Conservation (phyloP, 1,140 invertebrate species). For the Bombus confusus region DNA sequence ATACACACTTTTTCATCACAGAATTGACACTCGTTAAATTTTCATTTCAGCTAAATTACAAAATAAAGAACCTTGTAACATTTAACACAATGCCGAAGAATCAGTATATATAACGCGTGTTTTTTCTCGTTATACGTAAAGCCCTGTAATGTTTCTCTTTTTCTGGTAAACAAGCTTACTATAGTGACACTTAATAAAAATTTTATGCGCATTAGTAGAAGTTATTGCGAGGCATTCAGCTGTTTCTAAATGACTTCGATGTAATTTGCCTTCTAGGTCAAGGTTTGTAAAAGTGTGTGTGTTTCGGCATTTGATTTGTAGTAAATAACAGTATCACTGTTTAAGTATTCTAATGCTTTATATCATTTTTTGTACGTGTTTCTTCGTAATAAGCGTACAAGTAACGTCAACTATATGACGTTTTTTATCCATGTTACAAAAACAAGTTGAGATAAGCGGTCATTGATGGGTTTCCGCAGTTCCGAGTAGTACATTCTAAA, state of each 20-base stretch:
- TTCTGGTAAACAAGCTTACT: not conserved
- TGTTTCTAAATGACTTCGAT: constrained; percentile 66
- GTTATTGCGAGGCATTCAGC: constrained; percentile 22
- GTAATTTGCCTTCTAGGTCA: constrained; percentile 67
- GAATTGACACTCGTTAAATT: not conserved
- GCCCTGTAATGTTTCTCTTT: not conserved
- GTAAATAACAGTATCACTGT: constrained; percentile 40
- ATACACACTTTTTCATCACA: not conserved
- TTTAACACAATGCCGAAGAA: not conserved
- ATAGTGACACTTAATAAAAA: not conserved
- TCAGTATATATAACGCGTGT: not conserved
- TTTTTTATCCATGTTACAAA: not conserved
- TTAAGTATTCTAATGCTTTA: not conserved
- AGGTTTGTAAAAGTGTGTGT: constrained; percentile 41
- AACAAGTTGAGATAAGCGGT: constrained; percentile 4
- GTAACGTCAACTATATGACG: constrained; percentile 5
- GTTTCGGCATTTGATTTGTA: constrained; percentile 37
- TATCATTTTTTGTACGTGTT: not conserved
- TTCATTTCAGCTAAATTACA: not conserved
- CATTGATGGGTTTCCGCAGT: constrained; percentile 19
- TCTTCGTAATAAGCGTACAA: constrained; percentile 13
- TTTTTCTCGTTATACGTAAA: not conserved
- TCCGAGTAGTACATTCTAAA: not conserved
- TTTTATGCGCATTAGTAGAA: not conserved
- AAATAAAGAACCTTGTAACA: not conserved